phyloP scores from a whole-genome alignment of 2,113 vertebrate genomes.

The Eonycteris spelaea region DNA sequence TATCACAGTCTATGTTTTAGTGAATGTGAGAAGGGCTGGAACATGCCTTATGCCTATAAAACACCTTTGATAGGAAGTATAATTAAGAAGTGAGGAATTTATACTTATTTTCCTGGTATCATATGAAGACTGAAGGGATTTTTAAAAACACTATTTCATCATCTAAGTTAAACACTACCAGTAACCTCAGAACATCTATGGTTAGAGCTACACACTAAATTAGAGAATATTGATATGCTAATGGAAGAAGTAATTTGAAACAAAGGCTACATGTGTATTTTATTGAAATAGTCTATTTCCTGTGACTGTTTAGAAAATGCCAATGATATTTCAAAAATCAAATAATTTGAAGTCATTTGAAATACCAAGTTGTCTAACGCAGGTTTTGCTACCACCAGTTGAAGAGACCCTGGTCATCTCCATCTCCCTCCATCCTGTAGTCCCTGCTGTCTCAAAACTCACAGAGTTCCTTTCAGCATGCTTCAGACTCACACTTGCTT shows the following conservation, averaged over 20 bases:
- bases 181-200: neutral
- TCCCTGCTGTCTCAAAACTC: neutral
- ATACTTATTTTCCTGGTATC: neutral
- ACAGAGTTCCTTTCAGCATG: neutral
- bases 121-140: neutral
- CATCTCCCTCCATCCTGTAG: neutral
- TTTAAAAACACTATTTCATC: neutral
- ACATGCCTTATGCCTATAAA: rapidly evolving
- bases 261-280: neutral
- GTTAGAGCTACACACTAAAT: neutral
- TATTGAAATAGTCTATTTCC: neutral
- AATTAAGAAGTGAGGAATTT: neutral
- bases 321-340: neutral
- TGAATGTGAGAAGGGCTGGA: neutral
- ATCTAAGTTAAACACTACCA: neutral
- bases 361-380: neutral
- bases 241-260: neutral
- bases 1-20: neutral
- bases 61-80: neutral
- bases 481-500: neutral
- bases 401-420: neutral
- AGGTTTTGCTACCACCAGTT: neutral
- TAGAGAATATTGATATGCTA: neutral
- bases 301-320: neutral
- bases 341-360: neutral